Evolutionary conservation across 2,113 vertebrate species (phyloP), one percentile per base, ranked within the genome.

Genomic region (Hyaena hyaena): DNA sequence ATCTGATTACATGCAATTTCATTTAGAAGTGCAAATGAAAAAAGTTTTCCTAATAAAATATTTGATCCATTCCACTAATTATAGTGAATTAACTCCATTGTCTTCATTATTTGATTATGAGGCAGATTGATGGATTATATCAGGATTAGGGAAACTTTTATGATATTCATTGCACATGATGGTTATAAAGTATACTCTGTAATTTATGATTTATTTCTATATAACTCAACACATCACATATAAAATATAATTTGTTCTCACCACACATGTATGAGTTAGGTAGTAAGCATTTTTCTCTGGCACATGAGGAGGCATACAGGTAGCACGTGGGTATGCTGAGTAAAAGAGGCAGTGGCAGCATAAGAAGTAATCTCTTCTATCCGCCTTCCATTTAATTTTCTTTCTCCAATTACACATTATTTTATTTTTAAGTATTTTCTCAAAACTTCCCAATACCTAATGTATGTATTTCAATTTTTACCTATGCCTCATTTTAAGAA

Each of bases 21-120:
- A 58, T 43, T 96, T 55, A 39, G 35, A 63, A 94, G 76, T 82
- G 11, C 28, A 92, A 76, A 69, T 73, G 5, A 16, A 74, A 93
- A 84, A 45, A 1, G 10, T 74, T 50, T 39, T 88, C 53, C 53
- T 89, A 85, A 82, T 85, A 15, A 86, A 90, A 35, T 69, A 76
- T 39, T 73, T 86, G 53, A 77, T 12, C 3, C 31, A 92, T 90
- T 65, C 24, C 3, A 63, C 16, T 74, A 16, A 82, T 90, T 63
- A 15, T 73, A 88, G 66, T 26, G 11, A 84, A 84, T 90, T 53
- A 66, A 45, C 28, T 93, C 7, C 10, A 58, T 69, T 82, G 31
- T 48, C 93, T 85, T 11, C 12, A 35, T 81, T 74, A 65, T 39
- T 95, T 93, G 61, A 35, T 90, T 55, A 24, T 94, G 77, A 88